A percentile compares a stretch with the other conserved stretches of the same genome.
Evolutionary conservation across 2,797 vertebrate species (phyloP).

Genomic region (Esox masquinongy): DNA sequence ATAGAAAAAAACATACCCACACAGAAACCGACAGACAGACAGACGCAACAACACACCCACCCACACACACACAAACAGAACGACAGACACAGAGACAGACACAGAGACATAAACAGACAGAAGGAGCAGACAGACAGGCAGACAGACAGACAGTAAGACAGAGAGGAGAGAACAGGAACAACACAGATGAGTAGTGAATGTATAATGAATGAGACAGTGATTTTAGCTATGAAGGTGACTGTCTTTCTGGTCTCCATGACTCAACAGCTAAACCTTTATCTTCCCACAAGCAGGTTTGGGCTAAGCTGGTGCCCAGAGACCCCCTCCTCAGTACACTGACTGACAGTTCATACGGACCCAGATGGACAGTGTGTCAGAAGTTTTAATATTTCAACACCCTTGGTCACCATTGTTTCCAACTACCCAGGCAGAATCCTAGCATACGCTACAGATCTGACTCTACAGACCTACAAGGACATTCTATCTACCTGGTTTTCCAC

Average conservation of each 20-base stretch:
- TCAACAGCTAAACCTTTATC: background rate
- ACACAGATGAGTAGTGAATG: background rate
- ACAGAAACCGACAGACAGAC: no score
- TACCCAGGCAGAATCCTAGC: background rate
- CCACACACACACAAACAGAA: background rate
- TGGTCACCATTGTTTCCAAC: background rate
- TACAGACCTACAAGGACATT: background rate
- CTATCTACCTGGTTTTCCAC: background rate
- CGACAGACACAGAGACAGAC: background rate
- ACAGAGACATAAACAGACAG: no score
- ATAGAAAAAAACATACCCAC: background rate
- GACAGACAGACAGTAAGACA: no score
- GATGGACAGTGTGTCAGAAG: background rate
- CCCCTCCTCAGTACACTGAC: background rate
- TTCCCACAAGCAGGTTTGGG: background rate
- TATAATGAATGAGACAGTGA: constrained; percentile 1
- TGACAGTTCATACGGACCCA: background rate
- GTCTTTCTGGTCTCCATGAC: background rate
- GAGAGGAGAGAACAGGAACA: background rate
- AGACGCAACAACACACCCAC: no score
- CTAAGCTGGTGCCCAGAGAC: background rate
- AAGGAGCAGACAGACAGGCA: no score
- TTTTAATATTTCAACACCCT: background rate
- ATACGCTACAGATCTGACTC: background rate
- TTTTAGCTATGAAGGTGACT: background rate